phyloP scores from a whole-genome alignment of 2,797 vertebrate species.

The Coccyzus lansbergi region DNA sequence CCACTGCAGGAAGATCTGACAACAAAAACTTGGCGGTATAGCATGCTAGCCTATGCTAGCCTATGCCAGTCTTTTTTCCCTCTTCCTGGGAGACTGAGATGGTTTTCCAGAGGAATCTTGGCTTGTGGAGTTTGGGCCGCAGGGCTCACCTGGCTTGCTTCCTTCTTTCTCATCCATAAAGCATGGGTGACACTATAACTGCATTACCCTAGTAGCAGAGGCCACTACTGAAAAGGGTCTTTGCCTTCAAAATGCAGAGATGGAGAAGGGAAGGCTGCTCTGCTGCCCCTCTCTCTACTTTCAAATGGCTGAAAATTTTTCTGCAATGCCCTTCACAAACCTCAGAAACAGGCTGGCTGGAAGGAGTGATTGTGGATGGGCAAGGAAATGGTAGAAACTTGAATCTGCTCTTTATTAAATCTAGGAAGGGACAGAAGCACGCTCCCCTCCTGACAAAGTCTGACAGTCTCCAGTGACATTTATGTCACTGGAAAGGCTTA shows the following conservation, averaged over 20 bases:
- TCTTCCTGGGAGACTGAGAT: neutral
- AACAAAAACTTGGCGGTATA: neutral
- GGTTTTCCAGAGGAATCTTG: neutral
- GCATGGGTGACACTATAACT: rapidly evolving
- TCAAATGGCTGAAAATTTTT: neutral
- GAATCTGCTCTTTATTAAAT: neutral
- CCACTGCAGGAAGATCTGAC: neutral
- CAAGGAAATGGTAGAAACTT: neutral
- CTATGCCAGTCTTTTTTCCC: neutral
- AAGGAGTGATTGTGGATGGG: neutral
- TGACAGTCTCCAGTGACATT: conserved; percentile 57
- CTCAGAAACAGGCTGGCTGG: neutral
- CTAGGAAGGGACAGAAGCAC: neutral
- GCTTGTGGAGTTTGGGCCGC: rapidly evolving
- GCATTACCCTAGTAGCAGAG: neutral
- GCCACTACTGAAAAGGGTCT: neutral
- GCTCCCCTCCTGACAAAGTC: conserved; percentile 53
- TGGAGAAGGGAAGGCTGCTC: neutral
- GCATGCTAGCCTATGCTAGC: rapidly evolving
- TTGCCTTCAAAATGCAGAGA: neutral
- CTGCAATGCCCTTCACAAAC: neutral
- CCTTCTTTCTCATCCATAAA: neutral
- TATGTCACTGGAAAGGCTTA: conserved; percentile 72
- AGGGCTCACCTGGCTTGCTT: neutral
- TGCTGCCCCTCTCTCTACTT: rapidly evolving